These are phyloP conservation scores for Pogonus chalceus DNA, from an alignment of 1,140 invertebrate species.

Conservation along the genomic window DNA sequence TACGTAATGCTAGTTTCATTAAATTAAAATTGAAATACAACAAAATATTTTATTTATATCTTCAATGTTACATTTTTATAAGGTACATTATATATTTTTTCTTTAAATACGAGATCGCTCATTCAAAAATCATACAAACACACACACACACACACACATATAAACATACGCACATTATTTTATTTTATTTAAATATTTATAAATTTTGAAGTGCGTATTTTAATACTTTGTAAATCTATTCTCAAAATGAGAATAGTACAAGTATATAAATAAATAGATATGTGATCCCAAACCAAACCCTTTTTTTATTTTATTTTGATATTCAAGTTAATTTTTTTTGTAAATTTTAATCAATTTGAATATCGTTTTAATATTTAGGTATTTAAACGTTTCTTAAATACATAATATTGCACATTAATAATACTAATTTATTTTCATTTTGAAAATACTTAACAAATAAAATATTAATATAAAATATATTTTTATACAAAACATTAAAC, in stretches of 20 bases:
- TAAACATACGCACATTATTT: too few species aligned
- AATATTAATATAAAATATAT: not conserved
- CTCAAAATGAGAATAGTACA: not conserved
- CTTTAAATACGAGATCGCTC: too few species aligned
- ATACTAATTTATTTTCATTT: too few species aligned
- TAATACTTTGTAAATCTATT: not conserved
- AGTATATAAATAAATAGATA: not conserved
- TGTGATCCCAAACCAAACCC: not conserved
- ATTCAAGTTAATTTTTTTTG: not conserved
- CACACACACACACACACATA: too few species aligned
- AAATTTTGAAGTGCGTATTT: not conserved
- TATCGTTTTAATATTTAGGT: not conserved
- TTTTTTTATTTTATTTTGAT: not conserved
- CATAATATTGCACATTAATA: constrained; percentile 2
- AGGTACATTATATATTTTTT: too few species aligned
- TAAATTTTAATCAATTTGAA: not conserved
- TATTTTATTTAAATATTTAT: not conserved
- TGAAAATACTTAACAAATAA: not conserved
- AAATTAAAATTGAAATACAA: too few species aligned
- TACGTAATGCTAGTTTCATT: too few species aligned
- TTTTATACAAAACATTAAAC: not conserved
- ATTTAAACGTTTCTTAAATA: not conserved
- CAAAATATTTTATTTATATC: too few species aligned
- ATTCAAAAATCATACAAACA: too few species aligned
- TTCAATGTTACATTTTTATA: too few species aligned